phyloP scores from a whole-genome alignment of 2,113 vertebrate species.

The human (Homo sapiens) region DNA sequence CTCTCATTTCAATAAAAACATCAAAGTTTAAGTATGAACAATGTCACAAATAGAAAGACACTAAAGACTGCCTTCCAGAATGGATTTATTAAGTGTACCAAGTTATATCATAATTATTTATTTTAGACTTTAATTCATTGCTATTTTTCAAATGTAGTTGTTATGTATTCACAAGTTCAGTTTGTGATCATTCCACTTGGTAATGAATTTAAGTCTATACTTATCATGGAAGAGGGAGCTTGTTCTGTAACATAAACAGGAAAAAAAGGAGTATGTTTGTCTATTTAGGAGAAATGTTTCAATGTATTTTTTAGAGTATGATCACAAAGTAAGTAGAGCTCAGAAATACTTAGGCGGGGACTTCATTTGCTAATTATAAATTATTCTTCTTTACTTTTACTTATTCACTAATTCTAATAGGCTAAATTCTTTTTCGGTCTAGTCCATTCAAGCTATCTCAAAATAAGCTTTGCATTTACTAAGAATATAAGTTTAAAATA shows the following conservation, averaged over 20 bases:
- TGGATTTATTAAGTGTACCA: background rate
- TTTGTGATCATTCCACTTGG: background rate
- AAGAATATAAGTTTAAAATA: constrained; percentile 22
- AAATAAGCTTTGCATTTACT: constrained; percentile 18
- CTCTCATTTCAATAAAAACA: constrained; percentile 22
- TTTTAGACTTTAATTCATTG: background rate
- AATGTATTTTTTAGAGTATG: background rate
- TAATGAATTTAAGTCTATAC: background rate
- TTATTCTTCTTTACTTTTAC: background rate
- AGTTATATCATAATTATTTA: background rate
- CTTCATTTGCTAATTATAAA: background rate
- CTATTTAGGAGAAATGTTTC: background rate
- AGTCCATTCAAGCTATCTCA: background rate
- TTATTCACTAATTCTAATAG: constrained; percentile 24
- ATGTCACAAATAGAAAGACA: background rate
- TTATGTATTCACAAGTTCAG: background rate
- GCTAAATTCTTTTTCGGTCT: background rate
- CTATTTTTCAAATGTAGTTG: constrained; percentile 9
- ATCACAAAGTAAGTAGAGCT: background rate
- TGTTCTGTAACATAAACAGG: background rate
- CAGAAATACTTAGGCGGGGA: background rate
- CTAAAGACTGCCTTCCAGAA: background rate
- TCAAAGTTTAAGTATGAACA: background rate
- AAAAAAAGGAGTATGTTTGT: background rate
- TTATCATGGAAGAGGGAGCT: background rate